Evolutionary conservation across 1,140 invertebrate species (phyloP), one percentile per base, ranked within the genome.

Genomic region (Eupeodes corollae): DNA sequence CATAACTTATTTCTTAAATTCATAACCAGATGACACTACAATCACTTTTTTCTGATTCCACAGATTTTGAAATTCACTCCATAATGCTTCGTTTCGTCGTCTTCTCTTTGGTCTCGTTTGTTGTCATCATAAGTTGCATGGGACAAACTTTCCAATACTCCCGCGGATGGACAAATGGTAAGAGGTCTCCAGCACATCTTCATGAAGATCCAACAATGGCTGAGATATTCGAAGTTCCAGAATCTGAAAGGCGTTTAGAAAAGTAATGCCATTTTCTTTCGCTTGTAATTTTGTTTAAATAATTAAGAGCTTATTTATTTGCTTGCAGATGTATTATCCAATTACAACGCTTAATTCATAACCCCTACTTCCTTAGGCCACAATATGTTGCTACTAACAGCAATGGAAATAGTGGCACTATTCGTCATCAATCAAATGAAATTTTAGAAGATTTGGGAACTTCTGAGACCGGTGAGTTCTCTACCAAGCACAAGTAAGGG

Each of bases 91-190:
- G 61, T 21, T 50, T 58, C 13, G 19, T 63, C 33, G n/a, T 66
- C 35, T 52, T 63, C 43, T 58, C 61, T 3, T 50, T 66, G n/a
- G 52, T 63, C 21, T 50, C 66, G 33, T 57, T 62, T 43, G 57
- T 56, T 1, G 42, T 64, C 10, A 59, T 56, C 10, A 62, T 62
- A 54, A 56, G 51, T 8, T 67, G 63, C 53, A 54, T 57, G 63
- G 59, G 47, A 14, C 82, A 84, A 65, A 84, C 79, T 1, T 84
- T 83, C 63, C 81, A 84, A 54, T 84, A 84, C 58, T 83, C 79
- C 32, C 67, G 76, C 0, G 82, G 82, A n/a, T 85, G 83, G 83
- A 83, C 78, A 31, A 83, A 82, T 56, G 81, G 82, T 5, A 83
- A 82, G 50, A 58, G 79, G 2, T 67, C 73, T n/a, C 62, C 70